These are phyloP conservation scores for Mechanitis messenoides DNA, from an alignment of 2,888 invertebrate species.

Conservation along the genomic window DNA sequence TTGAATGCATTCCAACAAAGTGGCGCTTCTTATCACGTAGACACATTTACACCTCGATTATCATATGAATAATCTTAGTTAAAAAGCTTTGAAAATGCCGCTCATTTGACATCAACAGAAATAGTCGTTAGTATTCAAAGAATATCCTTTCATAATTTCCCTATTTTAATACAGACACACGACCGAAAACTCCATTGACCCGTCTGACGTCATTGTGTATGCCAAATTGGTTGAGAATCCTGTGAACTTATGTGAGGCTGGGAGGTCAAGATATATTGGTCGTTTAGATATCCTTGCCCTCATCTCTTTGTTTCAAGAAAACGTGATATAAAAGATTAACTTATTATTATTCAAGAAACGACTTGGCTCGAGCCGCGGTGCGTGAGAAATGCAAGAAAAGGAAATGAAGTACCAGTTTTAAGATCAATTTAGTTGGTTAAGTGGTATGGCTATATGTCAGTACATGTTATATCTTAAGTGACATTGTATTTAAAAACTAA, in stretches of 20 bases:
- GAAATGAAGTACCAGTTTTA: conserved; percentile 29
- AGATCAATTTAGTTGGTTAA: conserved; percentile 22
- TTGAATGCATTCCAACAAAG: conserved; percentile 2
- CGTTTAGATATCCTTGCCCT: conserved; percentile 61
- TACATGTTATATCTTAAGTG: neutral
- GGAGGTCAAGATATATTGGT: conserved; percentile 47
- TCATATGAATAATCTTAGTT: conserved; percentile 47
- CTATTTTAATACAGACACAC: conserved; percentile 67
- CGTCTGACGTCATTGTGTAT: conserved; percentile 23
- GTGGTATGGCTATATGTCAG: conserved; percentile 10
- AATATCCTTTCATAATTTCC: conserved; percentile 70
- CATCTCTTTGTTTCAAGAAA: conserved; percentile 73
- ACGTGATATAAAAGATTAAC: conserved; percentile 75
- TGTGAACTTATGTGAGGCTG: conserved; percentile 27
- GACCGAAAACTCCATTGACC: conserved; percentile 39
- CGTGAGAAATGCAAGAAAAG: conserved; percentile 51
- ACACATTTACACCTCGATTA: conserved; percentile 44
- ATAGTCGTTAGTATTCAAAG: conserved; percentile 66
- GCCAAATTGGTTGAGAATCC: conserved; percentile 29
- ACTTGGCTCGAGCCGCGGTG: conserved; percentile 42
- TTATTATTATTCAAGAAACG: conserved; percentile 71
- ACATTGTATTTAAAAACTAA: no score
- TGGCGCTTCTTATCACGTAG: conserved; percentile 22
- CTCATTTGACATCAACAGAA: conserved; percentile 49
- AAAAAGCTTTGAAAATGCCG: conserved; percentile 43